Conservation (phyloP, 2,113 vertebrate species). For the Arenaria interpres region DNA sequence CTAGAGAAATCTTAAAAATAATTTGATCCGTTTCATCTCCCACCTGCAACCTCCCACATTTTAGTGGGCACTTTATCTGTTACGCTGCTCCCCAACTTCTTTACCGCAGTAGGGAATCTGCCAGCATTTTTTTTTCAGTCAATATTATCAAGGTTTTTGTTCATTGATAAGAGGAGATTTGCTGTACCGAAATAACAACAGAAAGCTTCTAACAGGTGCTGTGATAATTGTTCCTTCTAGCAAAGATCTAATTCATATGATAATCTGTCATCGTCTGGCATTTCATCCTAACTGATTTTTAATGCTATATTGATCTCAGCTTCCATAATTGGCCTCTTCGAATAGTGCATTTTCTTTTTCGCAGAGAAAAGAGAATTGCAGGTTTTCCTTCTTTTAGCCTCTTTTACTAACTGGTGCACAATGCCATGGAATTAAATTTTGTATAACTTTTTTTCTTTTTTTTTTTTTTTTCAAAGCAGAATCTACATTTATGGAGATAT, state of each 20-base stretch:
- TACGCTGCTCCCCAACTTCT: neutral
- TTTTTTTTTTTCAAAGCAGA: neutral
- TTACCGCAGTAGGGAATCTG: neutral
- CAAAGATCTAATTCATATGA: constrained; percentile 40
- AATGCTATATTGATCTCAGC: constrained; percentile 35
- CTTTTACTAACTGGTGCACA: neutral
- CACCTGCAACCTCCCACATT: neutral
- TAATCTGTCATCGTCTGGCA: neutral
- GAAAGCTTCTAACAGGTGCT: constrained; percentile 31
- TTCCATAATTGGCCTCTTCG: constrained; percentile 13
- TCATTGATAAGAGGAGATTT: neutral
- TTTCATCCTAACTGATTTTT: constrained; percentile 27
- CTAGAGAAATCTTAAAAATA: neutral
- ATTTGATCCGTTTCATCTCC: neutral
- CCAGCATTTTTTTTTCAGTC: neutral
- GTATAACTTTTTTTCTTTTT: neutral
- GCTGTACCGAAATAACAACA: neutral
- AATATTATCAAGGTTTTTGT: neutral
- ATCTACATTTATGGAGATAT: neutral
- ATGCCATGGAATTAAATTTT: neutral
- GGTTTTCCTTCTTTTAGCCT: neutral
- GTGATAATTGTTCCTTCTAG: constrained; percentile 16
- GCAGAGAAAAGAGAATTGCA: neutral
- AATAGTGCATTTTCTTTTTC: neutral
- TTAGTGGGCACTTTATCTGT: neutral